phyloP scores from a whole-genome alignment of 2,888 invertebrate genomes.

The Polydrusus cervinus region DNA sequence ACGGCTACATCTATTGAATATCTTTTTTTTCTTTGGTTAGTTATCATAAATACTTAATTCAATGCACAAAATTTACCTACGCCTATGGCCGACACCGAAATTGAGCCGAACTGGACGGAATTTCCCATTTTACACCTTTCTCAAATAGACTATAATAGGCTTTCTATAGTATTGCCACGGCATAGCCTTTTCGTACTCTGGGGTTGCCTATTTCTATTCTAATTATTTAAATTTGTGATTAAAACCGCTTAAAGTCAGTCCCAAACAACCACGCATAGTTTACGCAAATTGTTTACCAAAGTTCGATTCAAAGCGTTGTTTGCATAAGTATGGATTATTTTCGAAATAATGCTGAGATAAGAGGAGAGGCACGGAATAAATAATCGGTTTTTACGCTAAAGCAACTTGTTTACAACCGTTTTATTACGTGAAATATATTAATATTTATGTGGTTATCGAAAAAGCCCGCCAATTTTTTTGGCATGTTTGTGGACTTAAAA shows the following conservation, averaged over 20 bases:
- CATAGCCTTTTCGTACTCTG: too few species aligned
- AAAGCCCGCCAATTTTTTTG: constrained; percentile 35
- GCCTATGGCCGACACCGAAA: too few species aligned
- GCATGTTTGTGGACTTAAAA: background rate
- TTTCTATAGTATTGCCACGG: too few species aligned
- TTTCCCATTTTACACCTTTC: too few species aligned
- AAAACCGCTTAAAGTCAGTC: background rate
- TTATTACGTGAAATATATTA: constrained; percentile 27
- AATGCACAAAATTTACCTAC: too few species aligned
- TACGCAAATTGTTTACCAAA: constrained; percentile 25
- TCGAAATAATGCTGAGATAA: background rate
- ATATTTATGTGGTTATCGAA: constrained; percentile 28
- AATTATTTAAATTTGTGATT: constrained; percentile 12
- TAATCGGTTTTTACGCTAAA: constrained; percentile 23
- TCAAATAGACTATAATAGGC: too few species aligned
- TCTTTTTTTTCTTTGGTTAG: too few species aligned
- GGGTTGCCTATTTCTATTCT: too few species aligned
- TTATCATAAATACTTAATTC: too few species aligned
- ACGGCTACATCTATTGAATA: too few species aligned
- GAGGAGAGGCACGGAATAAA: background rate
- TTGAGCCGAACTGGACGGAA: too few species aligned
- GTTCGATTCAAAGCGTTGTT: background rate
- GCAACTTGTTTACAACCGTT: constrained; percentile 29
- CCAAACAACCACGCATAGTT: background rate
- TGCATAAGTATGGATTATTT: background rate